phyloP scores from a whole-genome alignment of 1,140 invertebrate species.

The Scaptodrosophila lebanonensis region DNA sequence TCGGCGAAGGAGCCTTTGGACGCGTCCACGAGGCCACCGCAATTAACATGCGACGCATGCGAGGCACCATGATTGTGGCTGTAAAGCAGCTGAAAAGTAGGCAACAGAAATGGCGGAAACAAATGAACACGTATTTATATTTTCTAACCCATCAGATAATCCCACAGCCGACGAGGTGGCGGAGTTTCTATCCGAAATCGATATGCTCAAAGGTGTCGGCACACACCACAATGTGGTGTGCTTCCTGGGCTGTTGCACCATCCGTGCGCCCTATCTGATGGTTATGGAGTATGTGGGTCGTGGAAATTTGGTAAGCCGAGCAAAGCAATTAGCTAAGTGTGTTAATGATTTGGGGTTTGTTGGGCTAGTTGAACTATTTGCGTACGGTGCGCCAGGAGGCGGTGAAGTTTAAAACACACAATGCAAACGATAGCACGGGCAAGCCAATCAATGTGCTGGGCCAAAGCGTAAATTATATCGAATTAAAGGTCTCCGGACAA shows the following conservation, averaged over 20 bases:
- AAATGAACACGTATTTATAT: neutral
- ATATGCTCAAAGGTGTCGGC: constrained; percentile 87
- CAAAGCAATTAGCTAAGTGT: no score
- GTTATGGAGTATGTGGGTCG: constrained; percentile 89
- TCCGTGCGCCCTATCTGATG: constrained; percentile 82
- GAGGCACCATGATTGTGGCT: constrained; percentile 81
- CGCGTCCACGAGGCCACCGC: constrained; percentile 82
- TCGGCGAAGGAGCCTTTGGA: constrained; percentile 87
- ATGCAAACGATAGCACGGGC: constrained; percentile 46
- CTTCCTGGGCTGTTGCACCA: constrained; percentile 87
- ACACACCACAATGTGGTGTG: constrained; percentile 87
- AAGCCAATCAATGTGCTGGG: constrained; percentile 9
- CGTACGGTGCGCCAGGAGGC: constrained; percentile 53
- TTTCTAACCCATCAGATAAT: constrained; percentile 42
- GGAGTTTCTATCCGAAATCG: constrained; percentile 87
- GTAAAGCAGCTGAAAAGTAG: constrained; percentile 85
- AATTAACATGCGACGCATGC: constrained; percentile 78
- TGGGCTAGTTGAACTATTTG: constrained; percentile 48
- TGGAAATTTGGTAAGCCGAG: constrained; percentile 85
- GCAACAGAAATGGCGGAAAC: neutral
- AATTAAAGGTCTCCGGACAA: constrained; percentile 51
- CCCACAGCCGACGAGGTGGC: constrained; percentile 80
- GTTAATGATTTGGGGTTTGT: neutral
- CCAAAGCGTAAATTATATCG: constrained; percentile 56
- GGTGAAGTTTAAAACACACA: constrained; percentile 26